Evolutionary conservation across 2,797 vertebrate species (phyloP).

Genomic region (Alectoris magna): DNA sequence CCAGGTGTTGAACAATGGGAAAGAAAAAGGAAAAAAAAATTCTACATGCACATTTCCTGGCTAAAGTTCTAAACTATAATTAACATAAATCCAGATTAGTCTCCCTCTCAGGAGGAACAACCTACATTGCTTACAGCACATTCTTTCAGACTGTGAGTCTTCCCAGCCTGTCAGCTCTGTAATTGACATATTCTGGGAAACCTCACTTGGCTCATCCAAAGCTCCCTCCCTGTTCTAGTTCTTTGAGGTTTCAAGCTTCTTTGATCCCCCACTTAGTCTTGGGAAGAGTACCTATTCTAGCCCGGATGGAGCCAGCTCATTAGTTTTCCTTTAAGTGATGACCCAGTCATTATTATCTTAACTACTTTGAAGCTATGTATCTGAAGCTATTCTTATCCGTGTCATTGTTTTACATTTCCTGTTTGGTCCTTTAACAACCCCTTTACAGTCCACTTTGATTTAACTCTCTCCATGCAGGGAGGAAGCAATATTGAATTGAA

Average conservation of each 20-base stretch:
- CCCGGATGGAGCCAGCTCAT: conserved; percentile 29
- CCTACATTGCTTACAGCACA: not conserved
- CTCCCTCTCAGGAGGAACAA: not conserved
- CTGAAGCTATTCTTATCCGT: conserved; percentile 44
- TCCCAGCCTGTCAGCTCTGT: conserved; percentile 23
- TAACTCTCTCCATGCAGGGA: not conserved
- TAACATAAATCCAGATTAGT: conserved; percentile 8
- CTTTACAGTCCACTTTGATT: not conserved
- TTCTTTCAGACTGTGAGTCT: conserved; percentile 3
- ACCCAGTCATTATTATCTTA: not conserved
- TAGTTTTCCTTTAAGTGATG: not conserved
- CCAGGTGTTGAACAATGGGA: not conserved
- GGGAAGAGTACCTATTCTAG: not conserved
- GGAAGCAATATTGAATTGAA: not conserved
- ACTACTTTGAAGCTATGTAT: conserved; percentile 26
- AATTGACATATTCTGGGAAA: conserved; percentile 52
- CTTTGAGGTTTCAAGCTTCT: conserved; percentile 44
- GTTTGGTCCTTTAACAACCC: not conserved
- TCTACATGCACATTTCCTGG: not conserved
- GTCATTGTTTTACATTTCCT: conserved; percentile 46
- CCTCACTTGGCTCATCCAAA: not conserved
- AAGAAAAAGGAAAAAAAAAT: not conserved
- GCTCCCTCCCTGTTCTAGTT: not conserved
- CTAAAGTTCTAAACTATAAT: not conserved
- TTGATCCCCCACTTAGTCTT: conserved; percentile 47